Evolutionary conservation across 1,140 invertebrate species (phyloP).

Genomic region (Manduca sexta): DNA sequence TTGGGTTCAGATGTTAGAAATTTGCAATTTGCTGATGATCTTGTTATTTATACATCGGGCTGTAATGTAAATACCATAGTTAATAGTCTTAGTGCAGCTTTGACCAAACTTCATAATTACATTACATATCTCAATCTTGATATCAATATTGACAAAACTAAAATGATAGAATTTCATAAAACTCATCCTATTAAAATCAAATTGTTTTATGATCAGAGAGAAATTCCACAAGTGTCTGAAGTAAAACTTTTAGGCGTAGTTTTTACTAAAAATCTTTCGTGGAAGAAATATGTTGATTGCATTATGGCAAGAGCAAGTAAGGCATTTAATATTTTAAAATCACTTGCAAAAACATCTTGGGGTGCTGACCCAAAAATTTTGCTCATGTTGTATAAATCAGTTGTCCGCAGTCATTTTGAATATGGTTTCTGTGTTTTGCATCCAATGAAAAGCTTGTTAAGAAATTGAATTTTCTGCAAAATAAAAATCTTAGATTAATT

Average conservation of each 20-base stretch:
- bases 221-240: neutral
- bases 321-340: neutral
- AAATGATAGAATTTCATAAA: neutral
- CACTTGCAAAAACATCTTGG: neutral
- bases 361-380: neutral
- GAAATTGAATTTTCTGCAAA: neutral
- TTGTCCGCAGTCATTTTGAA: neutral
- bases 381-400: neutral
- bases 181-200: neutral
- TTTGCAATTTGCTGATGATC: too few species aligned
- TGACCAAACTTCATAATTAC: too few species aligned
- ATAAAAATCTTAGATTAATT: neutral
- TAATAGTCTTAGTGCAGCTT: too few species aligned
- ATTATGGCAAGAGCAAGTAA: neutral
- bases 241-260: neutral
- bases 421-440: neutral
- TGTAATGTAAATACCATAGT: too few species aligned
- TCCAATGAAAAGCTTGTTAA: neutral
- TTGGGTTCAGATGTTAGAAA: too few species aligned
- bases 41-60: too few species aligned
- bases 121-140: neutral
- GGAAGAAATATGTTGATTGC: too few species aligned
- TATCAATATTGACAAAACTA: neutral
- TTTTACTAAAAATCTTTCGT: neutral
- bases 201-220: neutral